These are phyloP conservation scores for Saxidomus purpurata DNA, from an alignment of 1,140 invertebrate genomes.

Conservation along the genomic window DNA sequence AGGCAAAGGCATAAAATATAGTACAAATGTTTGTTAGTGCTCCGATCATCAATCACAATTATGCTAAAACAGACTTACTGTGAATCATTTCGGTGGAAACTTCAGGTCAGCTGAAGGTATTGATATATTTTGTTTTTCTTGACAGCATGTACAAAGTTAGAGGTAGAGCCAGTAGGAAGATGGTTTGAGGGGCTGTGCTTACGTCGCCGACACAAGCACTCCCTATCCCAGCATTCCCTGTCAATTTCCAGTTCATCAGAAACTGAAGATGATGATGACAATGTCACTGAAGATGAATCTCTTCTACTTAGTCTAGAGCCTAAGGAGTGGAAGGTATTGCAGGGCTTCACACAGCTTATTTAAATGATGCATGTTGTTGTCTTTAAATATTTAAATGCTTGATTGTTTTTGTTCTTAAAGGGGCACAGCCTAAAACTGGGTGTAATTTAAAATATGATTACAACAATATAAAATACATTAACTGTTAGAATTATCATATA, in stretches of 20 bases:
- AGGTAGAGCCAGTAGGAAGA: constrained; percentile 86
- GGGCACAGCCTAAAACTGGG: too few species aligned
- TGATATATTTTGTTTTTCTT: not conserved
- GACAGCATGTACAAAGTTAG: constrained; percentile 70
- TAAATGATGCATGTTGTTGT: too few species aligned
- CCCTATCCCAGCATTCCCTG: constrained; percentile 78
- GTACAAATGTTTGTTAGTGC: too few species aligned
- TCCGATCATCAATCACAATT: too few species aligned
- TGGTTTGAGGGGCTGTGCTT: constrained; percentile 86
- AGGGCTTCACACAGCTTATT: not conserved
- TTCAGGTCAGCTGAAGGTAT: not conserved
- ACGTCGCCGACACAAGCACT: constrained; percentile 84
- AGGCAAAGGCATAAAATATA: too few species aligned
- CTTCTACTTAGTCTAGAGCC: constrained; percentile 96
- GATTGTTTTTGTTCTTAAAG: too few species aligned
- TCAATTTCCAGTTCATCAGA: constrained; percentile 82
- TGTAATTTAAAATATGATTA: not conserved
- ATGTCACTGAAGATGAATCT: constrained; percentile 92
- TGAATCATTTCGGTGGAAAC: not conserved
- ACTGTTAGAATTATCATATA: too few species aligned
- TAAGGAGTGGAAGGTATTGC: constrained; percentile 97
- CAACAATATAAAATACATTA: too few species aligned
- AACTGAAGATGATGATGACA: constrained; percentile 80
- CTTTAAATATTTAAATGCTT: too few species aligned
- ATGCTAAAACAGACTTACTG: too few species aligned